Conservation (phyloP, 2,797 vertebrate species). For the Semotilus atromaculatus region DNA sequence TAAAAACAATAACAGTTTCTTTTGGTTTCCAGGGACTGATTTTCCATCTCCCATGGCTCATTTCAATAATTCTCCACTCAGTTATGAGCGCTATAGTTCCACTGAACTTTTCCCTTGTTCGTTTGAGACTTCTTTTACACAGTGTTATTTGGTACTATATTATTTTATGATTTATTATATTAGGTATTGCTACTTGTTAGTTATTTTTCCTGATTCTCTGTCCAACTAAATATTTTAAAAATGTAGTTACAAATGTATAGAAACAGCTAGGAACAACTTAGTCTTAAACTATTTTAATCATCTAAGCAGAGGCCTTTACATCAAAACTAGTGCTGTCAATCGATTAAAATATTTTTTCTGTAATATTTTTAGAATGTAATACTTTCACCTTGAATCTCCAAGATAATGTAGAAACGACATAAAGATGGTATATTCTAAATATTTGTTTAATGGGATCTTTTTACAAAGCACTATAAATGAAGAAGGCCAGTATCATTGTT, state of each 20-base stretch:
- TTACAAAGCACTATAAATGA: too few relatives aligned
- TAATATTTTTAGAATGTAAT: too few relatives aligned
- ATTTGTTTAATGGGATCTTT: too few relatives aligned
- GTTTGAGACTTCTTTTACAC: neutral
- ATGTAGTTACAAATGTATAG: neutral
- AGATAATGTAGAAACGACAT: too few relatives aligned
- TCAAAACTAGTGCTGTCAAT: too few relatives aligned
- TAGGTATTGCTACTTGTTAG: neutral
- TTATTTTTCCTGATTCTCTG: neutral
- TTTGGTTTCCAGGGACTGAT: slow-evolving; percentile 45
- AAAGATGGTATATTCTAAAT: too few relatives aligned
- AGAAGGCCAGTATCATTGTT: too few relatives aligned
- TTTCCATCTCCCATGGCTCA: slow-evolving; percentile 47
- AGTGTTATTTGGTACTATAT: too few relatives aligned
- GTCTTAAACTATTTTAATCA: neutral
- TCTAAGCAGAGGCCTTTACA: too few relatives aligned
- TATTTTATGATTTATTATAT: too few relatives aligned
- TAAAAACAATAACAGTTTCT: slow-evolving; percentile 53
- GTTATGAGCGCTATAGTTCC: slow-evolving; percentile 35
- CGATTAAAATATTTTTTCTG: too few relatives aligned
- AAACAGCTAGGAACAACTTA: neutral
- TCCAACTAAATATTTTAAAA: neutral
- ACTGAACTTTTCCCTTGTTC: slow-evolving; percentile 10
- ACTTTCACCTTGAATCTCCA: too few relatives aligned
- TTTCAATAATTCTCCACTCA: slow-evolving; percentile 3